phyloP scores from a whole-genome alignment of 2,797 vertebrate genomes.

The Pteronotus mesoamericanus region DNA sequence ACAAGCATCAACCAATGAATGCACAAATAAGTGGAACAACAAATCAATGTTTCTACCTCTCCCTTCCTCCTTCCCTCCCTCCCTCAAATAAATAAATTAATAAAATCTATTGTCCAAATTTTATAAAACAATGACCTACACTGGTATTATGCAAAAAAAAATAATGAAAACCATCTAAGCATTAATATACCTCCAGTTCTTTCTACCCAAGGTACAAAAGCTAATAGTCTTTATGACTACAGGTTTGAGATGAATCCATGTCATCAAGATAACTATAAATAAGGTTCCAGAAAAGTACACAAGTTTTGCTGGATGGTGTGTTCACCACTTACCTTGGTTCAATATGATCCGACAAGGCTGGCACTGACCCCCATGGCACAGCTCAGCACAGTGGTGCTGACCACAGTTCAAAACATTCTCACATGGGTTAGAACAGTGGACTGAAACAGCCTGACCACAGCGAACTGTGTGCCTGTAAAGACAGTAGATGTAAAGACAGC shows the following conservation, averaged over 20 bases:
- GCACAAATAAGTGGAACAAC: background rate
- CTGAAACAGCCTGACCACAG: conserved; percentile 89
- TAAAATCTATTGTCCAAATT: background rate
- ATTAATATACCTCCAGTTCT: background rate
- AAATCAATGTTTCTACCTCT: background rate
- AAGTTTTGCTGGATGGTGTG: background rate
- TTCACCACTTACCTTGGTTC: conserved; percentile 87
- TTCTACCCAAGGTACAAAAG: background rate
- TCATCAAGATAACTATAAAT: background rate
- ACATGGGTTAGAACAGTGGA: conserved; percentile 91
- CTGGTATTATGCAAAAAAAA: background rate
- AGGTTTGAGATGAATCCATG: background rate
- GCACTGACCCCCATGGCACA: conserved; percentile 92
- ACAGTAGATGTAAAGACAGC: background rate
- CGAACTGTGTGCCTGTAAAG: conserved; percentile 92
- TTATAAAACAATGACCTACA: background rate
- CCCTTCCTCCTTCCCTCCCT: no score
- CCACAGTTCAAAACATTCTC: conserved; percentile 90
- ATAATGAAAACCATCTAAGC: conserved; percentile 21
- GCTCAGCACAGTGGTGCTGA: conserved; percentile 90
- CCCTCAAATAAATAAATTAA: background rate
- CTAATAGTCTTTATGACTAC: background rate
- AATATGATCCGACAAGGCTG: conserved; percentile 90
- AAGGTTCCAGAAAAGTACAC: background rate
- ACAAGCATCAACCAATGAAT: background rate